Evolutionary conservation across 2,113 vertebrate genomes (phyloP), one percentile per base, ranked within the genome.

Genomic region (Tretioscincus oriximinensis): DNA sequence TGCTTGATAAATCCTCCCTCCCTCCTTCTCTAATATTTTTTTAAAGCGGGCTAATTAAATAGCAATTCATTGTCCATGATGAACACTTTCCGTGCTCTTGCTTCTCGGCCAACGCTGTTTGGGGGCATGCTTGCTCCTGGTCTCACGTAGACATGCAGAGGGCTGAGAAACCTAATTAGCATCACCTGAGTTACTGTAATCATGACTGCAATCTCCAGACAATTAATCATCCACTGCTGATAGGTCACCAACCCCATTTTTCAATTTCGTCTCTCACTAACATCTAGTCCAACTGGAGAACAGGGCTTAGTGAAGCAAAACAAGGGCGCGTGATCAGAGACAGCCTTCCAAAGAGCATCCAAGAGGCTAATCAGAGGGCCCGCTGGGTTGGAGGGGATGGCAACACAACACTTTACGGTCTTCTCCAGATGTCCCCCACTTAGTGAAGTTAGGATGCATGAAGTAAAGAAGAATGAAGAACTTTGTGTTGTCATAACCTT

Each of bases 181-280:
- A 0, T 68, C 70, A 74, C 80, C 77, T 68, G 81, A 81, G 85
- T 69, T 60, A 51, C 83, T 65, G 60, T 49, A 82, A 86, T 83
- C 84, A 70, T 1, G n/a, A 64, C 82, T 81, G 79, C 84, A 72
- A 86, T 82, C 78, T 76, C 21, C 0, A 72, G 77, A 76, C 79
- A 82, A 88, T 90, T 90, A 85, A 91, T 91, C 86, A 79, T 29
- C 87, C 69, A 81, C 81, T 58, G 85, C 71, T 60, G 77, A 7
- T 9, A 74, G 78, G 18, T 66, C 78, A 76, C 72, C 61, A 45
- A 67, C 51, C 31, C 80, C 0, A 9, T 86, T 82, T 83, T 84
- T 81, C 60, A 77, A 0, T 82, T 88, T 71, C 73, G 21, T 76
- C 79, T 78, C 35, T 22, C 3, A 45, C 5, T 72, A 3, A 47